Evolutionary conservation across 2,797 vertebrate genomes (phyloP), one percentile per base, ranked within the genome.

Genomic region (Lagorchestes hirsutus): DNA sequence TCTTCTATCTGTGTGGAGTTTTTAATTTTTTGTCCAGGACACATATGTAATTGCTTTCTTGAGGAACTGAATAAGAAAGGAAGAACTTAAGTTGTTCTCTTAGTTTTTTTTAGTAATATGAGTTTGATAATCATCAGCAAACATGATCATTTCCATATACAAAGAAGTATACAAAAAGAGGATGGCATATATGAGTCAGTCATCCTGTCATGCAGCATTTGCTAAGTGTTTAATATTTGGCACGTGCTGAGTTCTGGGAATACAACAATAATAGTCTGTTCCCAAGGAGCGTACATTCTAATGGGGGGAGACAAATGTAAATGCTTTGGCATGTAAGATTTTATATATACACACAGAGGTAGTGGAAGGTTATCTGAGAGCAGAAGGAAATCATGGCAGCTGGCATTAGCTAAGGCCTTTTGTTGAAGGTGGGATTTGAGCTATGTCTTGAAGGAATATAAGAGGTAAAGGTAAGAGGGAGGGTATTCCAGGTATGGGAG

Each of bases 31-130:
- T 82, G 62, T 82, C 28, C 18, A 5, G 58, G 52, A 50, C 31
- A 10, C 11, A 0, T 14, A 0, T 40, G 52, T 0, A 2, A 4
- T 22, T 2, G 2, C 4, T 87, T 40, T 28, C 16, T 34, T n/a
- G 29, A 18, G n/a, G 50, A 0, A 9, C 54, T 14, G 27, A 82
- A 22, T 2, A 28, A 40, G 3, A 87, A 46, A 82, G n/a, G 18
- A 46, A 50, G 8, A 87, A 46, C 22, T 46, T 82, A 27, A 24
- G 6, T 40, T 27, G 22, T 82, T 24, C 74, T 46, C 2, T 10
- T 62, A 27, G 52, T 52, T 8, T 27, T 87, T 87, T 87, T 87
- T 22, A 40, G 40, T 82, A 82, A 46, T 40, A 87, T 27, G 40
- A 50, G 24, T 46, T 87, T 87, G 24, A 50, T 87, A 50, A 22